Evolutionary conservation across 2,888 invertebrate genomes (phyloP).

Genomic region (Lycaena phlaeas): DNA sequence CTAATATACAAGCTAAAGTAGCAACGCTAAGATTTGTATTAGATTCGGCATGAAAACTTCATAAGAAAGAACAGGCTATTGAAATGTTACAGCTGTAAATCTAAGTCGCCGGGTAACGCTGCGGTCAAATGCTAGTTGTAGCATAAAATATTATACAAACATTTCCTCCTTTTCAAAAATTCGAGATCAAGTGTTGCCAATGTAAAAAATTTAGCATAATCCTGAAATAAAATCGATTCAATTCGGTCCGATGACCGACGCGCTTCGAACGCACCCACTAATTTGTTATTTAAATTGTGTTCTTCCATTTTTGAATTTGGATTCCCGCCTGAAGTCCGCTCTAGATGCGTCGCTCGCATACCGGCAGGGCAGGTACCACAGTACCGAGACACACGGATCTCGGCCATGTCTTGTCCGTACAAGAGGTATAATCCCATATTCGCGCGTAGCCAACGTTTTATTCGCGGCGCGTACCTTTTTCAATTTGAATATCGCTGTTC

Average conservation of each 20-base stretch:
- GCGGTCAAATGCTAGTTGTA: no score
- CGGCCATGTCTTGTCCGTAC: slow-evolving; percentile 8
- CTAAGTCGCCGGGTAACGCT: no score
- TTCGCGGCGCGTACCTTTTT: slow-evolving; percentile 64
- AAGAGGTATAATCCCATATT: slow-evolving; percentile 10
- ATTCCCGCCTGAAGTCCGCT: slow-evolving; percentile 35
- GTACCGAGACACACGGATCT: slow-evolving; percentile 7
- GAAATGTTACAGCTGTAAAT: no score
- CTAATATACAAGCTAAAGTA: no score
- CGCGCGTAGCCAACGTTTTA: slow-evolving; percentile 46
- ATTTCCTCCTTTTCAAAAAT: slow-evolving; percentile 5
- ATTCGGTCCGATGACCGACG: slow-evolving; percentile 46
- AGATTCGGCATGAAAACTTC: no score
- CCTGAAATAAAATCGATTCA: slow-evolving; percentile 44
- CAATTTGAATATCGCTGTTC: slow-evolving; percentile 70
- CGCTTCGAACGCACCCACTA: slow-evolving; percentile 48
- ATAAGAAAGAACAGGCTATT: no score
- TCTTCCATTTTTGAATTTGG: slow-evolving; percentile 55
- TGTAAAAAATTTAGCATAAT: slow-evolving; percentile 15
- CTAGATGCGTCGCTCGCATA: slow-evolving; percentile 39
- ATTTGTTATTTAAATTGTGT: slow-evolving; percentile 64
- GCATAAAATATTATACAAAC: no score
- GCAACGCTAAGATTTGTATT: no score
- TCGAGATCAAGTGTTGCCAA: slow-evolving; percentile 11
- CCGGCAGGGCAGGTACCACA: slow-evolving; percentile 23